A percentile compares a stretch with the other conserved stretches of the same genome.
Evolutionary conservation across 2,888 invertebrate species (phyloP).

Genomic region (Melinopterus prodromus): DNA sequence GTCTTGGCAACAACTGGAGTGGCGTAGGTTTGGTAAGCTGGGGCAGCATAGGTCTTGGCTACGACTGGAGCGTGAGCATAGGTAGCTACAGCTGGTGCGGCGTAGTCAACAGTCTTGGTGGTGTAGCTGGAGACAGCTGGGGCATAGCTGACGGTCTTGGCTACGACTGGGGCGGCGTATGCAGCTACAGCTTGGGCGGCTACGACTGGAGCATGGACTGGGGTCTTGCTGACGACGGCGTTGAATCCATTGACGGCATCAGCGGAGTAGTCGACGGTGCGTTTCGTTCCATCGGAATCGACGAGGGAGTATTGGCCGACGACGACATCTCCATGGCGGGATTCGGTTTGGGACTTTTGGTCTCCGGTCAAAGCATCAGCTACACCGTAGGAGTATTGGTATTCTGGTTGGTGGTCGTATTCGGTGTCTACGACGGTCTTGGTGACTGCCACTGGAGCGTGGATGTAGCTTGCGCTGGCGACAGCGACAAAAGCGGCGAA

Average conservation of each 20-base stretch:
- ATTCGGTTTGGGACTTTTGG: constrained; percentile 69
- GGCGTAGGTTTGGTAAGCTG: constrained; percentile 29
- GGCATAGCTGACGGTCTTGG: constrained; percentile 43
- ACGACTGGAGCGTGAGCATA: constrained; percentile 54
- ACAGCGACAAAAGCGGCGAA: constrained; percentile 36
- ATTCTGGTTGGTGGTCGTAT: constrained; percentile 61
- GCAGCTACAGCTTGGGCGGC: constrained; percentile 33
- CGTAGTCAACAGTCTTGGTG: neutral
- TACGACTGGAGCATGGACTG: constrained; percentile 50
- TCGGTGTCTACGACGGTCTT: constrained; percentile 47
- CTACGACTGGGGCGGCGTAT: constrained; percentile 30
- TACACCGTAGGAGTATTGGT: constrained; percentile 67
- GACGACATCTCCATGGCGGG: constrained; percentile 70
- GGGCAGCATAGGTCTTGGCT: constrained; percentile 53
- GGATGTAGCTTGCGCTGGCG: constrained; percentile 33
- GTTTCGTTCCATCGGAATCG: constrained; percentile 70
- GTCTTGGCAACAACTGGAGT: constrained; percentile 30
- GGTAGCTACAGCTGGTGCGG: constrained; percentile 35
- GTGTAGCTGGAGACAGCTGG: constrained; percentile 55
- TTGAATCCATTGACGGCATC: constrained; percentile 65
- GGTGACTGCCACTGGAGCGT: constrained; percentile 30
- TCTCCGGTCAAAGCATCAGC: constrained; percentile 67
- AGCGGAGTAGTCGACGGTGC: constrained; percentile 70
- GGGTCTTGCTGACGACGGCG: constrained; percentile 63
- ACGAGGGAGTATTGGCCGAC: constrained; percentile 67